These are phyloP conservation scores for Poecilia picta DNA, from an alignment of 2,797 vertebrate species.

Conservation along the genomic window DNA sequence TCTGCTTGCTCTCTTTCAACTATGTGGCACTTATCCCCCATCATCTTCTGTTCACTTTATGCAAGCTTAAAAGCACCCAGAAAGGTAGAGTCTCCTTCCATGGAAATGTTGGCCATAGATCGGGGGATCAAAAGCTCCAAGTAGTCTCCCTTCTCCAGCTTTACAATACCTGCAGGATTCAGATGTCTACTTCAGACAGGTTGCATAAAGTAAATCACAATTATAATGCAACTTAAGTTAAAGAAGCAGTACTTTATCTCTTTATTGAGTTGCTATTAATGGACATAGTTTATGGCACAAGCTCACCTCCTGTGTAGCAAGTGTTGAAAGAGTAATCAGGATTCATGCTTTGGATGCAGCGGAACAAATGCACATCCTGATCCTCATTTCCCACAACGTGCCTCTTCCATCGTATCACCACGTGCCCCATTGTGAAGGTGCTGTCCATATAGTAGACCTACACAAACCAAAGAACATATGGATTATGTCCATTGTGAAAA, in stretches of 20 bases:
- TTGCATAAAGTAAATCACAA: background rate
- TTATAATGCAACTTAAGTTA: background rate
- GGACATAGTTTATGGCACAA: constrained; percentile 10
- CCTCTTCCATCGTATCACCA: constrained; percentile 91
- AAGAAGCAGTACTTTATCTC: background rate
- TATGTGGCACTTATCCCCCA: background rate
- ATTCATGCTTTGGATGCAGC: constrained; percentile 95
- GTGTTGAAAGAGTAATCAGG: constrained; percentile 87
- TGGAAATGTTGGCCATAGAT: constrained; percentile 85
- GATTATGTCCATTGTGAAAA: background rate
- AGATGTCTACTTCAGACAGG: constrained; percentile 25
- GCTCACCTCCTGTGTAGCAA: constrained; percentile 94
- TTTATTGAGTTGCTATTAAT: background rate
- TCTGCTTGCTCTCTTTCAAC: background rate
- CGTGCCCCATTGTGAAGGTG: constrained; percentile 93
- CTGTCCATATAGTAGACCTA: constrained; percentile 92
- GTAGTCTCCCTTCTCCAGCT: constrained; percentile 90
- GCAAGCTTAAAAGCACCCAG: constrained; percentile 91
- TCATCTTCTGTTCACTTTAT: constrained; percentile 69
- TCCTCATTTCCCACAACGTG: constrained; percentile 90
- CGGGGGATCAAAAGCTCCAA: constrained; percentile 93
- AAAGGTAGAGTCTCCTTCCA: constrained; percentile 92
- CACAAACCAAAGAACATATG: constrained; percentile 16
- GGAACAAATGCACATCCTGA: constrained; percentile 88
- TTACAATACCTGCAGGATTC: constrained; percentile 86